Base-by-base conservation (phyloP, 2,113 vertebrate genomes). In the Proterorhinus semilunaris region DNA sequence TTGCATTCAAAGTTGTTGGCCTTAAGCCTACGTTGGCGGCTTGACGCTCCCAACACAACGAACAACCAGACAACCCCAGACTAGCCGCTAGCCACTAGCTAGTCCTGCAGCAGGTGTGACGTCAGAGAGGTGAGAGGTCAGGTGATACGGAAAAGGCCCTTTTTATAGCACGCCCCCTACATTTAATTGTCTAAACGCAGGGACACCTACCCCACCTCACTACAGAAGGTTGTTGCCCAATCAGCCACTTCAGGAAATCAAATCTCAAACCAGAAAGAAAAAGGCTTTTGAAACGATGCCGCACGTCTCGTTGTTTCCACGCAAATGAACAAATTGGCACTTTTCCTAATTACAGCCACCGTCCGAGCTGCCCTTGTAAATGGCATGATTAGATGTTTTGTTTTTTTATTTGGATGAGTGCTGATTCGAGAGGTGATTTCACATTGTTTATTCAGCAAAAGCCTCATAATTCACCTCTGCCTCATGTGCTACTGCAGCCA, bases 361-460 rank as follows among this genome's bases (percentile, higher is more conserved):
- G 58, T 61, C 58, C 42, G 36, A 61, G 36, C 8, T 16, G 58
- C 36, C 58, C 58, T 61, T 44, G 58, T 45, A 61, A 61, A 61
- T 45, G 44, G 58, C 58, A 44, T n/a, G 58, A 61, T 61, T 61
- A 42, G 58, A 44, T 15, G 42, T 61, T 36, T 61, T 61, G 12
- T n/a, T 21, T 21, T 21, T 21, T 21, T 44, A 8, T 44, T 59
- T 43, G 5, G 42, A 43, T 10, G 42, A 44, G 58, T 61, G 58
- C 58, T 61, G 58, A 61, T 61, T 43, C 58, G 44, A 44, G 13
- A 61, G 58, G 7, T n/a, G 36, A 16, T 44, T 59, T 55, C 27
- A n/a, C 16, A 8, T 9, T 61, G 58, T 61, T 61, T 45, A 61
- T 43, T 61, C 58, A 61, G 58, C 58, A 44, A 61, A 61, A 43